phyloP scores from a whole-genome alignment of 2,888 invertebrate genomes.

The Boloria selene region DNA sequence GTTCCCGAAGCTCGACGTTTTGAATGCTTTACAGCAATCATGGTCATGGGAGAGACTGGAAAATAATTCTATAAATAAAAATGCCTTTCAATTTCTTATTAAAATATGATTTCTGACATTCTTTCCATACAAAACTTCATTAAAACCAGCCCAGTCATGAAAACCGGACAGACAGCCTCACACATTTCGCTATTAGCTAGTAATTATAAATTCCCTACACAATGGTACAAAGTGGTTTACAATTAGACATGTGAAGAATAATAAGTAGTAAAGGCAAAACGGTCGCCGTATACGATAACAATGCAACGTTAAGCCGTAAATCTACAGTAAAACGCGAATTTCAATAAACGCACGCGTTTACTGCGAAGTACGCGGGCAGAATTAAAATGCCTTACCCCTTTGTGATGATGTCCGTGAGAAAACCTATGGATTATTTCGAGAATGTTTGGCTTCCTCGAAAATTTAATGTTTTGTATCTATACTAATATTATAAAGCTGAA shows the following conservation, averaged over 20 bases:
- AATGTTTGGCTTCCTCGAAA: not conserved
- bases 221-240: constrained; percentile 3
- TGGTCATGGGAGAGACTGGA: too few relatives aligned
- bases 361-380: constrained; percentile 27
- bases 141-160: too few relatives aligned
- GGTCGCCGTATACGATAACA: constrained; percentile 32
- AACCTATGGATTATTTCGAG: constrained; percentile 7
- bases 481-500: too few relatives aligned
- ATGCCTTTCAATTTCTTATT: too few relatives aligned
- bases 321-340: constrained; percentile 34
- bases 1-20: too few relatives aligned
- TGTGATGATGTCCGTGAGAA: constrained; percentile 23
- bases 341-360: constrained; percentile 35
- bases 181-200: not conserved
- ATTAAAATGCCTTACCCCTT: constrained; percentile 26
- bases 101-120: too few relatives aligned
- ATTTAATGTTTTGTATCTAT: not conserved
- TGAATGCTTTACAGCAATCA: too few relatives aligned
- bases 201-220: constrained; percentile 3
- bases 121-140: too few relatives aligned
- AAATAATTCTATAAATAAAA: too few relatives aligned
- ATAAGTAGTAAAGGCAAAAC: constrained; percentile 34
- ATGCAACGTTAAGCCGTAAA: constrained; percentile 34
- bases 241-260: constrained; percentile 21
- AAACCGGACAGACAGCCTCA: not conserved